phyloP scores from a whole-genome alignment of 2,888 invertebrate species.

The Pandemis cinnamomeana region DNA sequence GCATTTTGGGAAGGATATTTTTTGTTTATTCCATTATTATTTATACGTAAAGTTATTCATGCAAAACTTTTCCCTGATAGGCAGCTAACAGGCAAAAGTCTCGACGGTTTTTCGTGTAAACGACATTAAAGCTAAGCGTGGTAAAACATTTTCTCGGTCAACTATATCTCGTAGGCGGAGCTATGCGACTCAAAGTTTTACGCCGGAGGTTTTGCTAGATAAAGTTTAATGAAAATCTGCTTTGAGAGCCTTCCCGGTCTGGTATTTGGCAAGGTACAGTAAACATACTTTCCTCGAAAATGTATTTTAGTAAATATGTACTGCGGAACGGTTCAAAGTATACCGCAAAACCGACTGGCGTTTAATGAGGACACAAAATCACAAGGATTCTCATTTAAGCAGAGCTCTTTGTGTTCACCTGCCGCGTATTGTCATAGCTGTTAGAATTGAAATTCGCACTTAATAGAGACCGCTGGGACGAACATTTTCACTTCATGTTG shows the following conservation, averaged over 20 bases:
- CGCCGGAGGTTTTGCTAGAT: slow-evolving; percentile 20
- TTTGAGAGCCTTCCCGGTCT: neutral
- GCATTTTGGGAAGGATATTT: too few species aligned
- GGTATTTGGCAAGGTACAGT: neutral
- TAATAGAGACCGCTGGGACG: neutral
- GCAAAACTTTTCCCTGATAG: neutral
- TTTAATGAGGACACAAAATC: slow-evolving; percentile 34
- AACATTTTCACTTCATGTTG: neutral
- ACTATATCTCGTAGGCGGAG: slow-evolving; percentile 9
- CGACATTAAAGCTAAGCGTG: slow-evolving; percentile 14
- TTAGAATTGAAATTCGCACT: slow-evolving; percentile 18
- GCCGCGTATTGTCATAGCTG: slow-evolving; percentile 13
- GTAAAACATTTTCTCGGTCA: slow-evolving; percentile 17
- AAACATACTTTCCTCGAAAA: slow-evolving; percentile 15
- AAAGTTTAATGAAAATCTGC: slow-evolving; percentile 27
- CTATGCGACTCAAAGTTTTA: slow-evolving; percentile 2
- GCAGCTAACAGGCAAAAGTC: neutral
- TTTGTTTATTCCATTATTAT: too few species aligned
- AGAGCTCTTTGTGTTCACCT: slow-evolving; percentile 30
- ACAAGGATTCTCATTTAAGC: slow-evolving; percentile 38
- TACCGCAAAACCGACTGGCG: slow-evolving; percentile 35
- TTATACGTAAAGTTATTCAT: neutral
- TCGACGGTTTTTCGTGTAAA: neutral
- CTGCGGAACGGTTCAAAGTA: slow-evolving; percentile 30
- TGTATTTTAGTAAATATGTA: neutral